Evolutionary conservation across 2,888 invertebrate genomes (phyloP).

Genomic region (Coenonympha glycerion): DNA sequence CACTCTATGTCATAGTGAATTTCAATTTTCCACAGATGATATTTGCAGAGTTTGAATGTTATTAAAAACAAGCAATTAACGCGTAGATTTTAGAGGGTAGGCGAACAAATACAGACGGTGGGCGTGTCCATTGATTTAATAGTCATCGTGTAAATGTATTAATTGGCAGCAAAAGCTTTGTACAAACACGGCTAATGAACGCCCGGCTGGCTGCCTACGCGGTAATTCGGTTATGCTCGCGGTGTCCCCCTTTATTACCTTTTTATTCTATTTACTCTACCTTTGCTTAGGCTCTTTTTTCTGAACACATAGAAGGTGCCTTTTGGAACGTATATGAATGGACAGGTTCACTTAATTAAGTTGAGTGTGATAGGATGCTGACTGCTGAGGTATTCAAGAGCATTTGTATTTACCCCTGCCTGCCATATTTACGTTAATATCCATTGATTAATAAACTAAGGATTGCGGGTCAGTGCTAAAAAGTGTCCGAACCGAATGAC

Average conservation of each 20-base stretch:
- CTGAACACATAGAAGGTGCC: neutral
- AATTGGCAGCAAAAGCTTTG: slow-evolving; percentile 48
- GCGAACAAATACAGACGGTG: slow-evolving; percentile 44
- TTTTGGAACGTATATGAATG: neutral
- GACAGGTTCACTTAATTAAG: neutral
- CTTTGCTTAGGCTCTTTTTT: slow-evolving; percentile 15
- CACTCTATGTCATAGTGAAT: too few relatives aligned
- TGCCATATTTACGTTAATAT: neutral
- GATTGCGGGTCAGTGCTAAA: too few relatives aligned
- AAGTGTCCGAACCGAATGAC: too few relatives aligned
- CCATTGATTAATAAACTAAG: too few relatives aligned
- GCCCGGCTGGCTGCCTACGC: slow-evolving; percentile 32
- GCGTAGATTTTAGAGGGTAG: slow-evolving; percentile 28
- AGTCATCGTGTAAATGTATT: slow-evolving; percentile 51
- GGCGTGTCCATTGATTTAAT: slow-evolving; percentile 49
- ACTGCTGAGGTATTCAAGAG: neutral
- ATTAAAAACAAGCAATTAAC: neutral
- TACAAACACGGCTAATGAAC: slow-evolving; percentile 64
- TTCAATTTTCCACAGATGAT: too few relatives aligned
- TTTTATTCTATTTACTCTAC: slow-evolving; percentile 31
- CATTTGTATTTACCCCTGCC: neutral
- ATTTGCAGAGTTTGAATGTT: too few relatives aligned
- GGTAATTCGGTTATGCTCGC: slow-evolving; percentile 55
- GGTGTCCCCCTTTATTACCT: slow-evolving; percentile 42
- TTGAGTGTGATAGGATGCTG: too few relatives aligned